Conservation (phyloP, 1,140 invertebrate genomes). For the Nylanderia fulva region DNA sequence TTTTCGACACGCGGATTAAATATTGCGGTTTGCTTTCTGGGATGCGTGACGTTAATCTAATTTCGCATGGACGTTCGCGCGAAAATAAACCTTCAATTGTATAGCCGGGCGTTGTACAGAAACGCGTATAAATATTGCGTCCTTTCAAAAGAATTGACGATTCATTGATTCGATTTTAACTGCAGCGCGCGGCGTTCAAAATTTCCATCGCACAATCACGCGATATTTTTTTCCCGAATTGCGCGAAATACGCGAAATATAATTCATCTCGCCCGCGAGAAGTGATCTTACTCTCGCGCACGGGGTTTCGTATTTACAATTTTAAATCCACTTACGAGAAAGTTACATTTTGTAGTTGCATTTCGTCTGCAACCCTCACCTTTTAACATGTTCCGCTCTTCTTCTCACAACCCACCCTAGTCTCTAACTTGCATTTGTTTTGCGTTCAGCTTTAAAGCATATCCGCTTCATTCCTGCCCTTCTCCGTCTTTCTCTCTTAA, state of each 20-base stretch:
- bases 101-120: slow-evolving; percentile 7
- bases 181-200: background rate
- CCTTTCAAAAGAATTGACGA: slow-evolving; percentile 36
- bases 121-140: slow-evolving; percentile 20
- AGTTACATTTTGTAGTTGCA: slow-evolving; percentile 66
- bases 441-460: slow-evolving; percentile 56
- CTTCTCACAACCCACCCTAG: background rate
- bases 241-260: slow-evolving; percentile 36
- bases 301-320: slow-evolving; percentile 46
- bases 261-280: slow-evolving; percentile 58
- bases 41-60: slow-evolving; percentile 50
- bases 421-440: slow-evolving; percentile 69
- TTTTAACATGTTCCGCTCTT: slow-evolving; percentile 60
- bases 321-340: slow-evolving; percentile 75
- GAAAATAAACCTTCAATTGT: slow-evolving; percentile 56
- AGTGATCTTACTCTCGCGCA: slow-evolving; percentile 31
- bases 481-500: slow-evolving; percentile 41
- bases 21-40: slow-evolving; percentile 45
- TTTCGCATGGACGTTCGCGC: slow-evolving; percentile 32
- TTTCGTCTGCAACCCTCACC: too few relatives aligned
- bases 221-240: slow-evolving; percentile 1
- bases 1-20: slow-evolving; percentile 40
- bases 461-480: slow-evolving; percentile 34
- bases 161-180: slow-evolving; percentile 39
- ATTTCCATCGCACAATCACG: background rate